These are phyloP conservation scores for Danio rerio DNA, from an alignment of 2,113 vertebrate genomes.

Conservation along the genomic window DNA sequence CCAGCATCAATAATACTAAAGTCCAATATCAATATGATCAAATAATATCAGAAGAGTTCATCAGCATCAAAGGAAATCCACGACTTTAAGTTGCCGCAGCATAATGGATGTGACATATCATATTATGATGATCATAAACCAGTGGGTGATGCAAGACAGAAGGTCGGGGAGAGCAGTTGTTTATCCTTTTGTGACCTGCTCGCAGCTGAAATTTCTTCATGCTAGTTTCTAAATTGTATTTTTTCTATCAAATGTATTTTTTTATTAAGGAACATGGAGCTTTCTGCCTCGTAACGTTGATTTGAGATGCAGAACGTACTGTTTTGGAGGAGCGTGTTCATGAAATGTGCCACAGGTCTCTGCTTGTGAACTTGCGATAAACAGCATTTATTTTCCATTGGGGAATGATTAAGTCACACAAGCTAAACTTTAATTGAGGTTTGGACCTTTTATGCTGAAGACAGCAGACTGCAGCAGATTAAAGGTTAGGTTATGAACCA, in stretches of 20 bases:
- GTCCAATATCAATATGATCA: neutral
- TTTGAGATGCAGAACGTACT: conserved; percentile 12
- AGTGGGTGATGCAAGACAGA: neutral
- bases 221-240: neutral
- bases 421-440: conserved; percentile 55
- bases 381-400: conserved; percentile 57
- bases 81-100: neutral
- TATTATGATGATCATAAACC: conserved; percentile 23
- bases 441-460: conserved; percentile 24
- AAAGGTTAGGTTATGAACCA: conserved; percentile 50
- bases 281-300: conserved; percentile 8
- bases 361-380: neutral
- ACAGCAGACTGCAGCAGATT: conserved; percentile 35
- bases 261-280: neutral
- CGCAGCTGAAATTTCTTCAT: neutral
- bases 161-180: neutral
- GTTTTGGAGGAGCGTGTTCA: neutral
- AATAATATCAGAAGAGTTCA: neutral
- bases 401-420: conserved; percentile 59
- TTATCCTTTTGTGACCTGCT: neutral
- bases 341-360: neutral
- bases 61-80: neutral
- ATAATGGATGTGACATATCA: neutral
- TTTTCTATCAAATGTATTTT: too few species aligned
- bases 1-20: neutral